Evolutionary conservation across 2,888 invertebrate species (phyloP).

Genomic region (Aspidiotus destructor): DNA sequence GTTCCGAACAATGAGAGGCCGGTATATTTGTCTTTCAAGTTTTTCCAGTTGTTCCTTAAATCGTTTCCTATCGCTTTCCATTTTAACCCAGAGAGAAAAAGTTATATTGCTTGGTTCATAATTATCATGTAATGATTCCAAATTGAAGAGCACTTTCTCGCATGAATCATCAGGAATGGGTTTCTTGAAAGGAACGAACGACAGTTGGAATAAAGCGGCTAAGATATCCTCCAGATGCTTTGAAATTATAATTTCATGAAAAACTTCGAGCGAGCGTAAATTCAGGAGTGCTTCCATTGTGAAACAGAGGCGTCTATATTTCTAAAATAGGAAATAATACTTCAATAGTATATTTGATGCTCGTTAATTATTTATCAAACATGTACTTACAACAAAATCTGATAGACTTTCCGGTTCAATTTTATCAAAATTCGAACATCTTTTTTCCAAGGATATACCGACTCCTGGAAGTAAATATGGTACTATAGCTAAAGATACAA

Average conservation of each 20-base stretch:
- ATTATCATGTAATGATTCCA: conserved; percentile 29
- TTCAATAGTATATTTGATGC: neutral
- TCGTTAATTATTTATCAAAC: neutral
- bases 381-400: conserved; percentile 43
- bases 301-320: conserved; percentile 42
- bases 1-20: conserved; percentile 15
- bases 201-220: conserved; percentile 58
- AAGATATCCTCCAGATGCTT: conserved; percentile 53
- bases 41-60: neutral
- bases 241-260: conserved; percentile 50
- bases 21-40: conserved; percentile 6
- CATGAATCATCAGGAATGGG: conserved; percentile 42
- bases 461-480: conserved; percentile 57
- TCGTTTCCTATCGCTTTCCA: conserved; percentile 46
- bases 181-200: conserved; percentile 56
- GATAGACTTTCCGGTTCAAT: conserved; percentile 16
- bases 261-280: conserved; percentile 46
- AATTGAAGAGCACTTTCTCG: neutral
- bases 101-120: conserved; percentile 46
- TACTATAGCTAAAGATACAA: conserved; percentile 56
- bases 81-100: conserved; percentile 46
- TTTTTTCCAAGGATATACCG: conserved; percentile 42
- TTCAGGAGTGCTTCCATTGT: conserved; percentile 47
- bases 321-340: conserved; percentile 38
- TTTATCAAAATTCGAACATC: conserved; percentile 21